Evolutionary conservation across 2,888 invertebrate genomes (phyloP), one percentile per base, ranked within the genome.

Genomic region (Leucophora obtusa): DNA sequence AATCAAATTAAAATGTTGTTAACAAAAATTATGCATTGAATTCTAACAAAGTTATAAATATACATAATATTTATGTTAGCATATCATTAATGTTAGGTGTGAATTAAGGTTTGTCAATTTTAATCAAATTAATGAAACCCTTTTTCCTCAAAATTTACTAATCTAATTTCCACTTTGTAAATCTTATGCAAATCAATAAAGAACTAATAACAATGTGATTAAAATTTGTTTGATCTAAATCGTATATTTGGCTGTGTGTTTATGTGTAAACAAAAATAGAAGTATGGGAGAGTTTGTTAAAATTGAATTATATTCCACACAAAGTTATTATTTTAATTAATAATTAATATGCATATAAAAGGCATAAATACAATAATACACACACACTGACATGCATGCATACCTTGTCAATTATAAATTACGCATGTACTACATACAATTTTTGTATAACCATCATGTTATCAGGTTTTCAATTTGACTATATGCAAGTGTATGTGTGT

Each of bases 291-390:
- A 56, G 38, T 68, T 47, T 72, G 47, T 47, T 72, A 69, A 77
- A 73, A 81, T 74, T 77, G 24, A 81, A 77, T 81, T 81, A 81
- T 65, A 60, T 77, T 66, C 81, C 66, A 47, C 70, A 62, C 66
- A 81, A 66, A 60, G 33, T 58, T 73, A 73, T 81, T 81, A 70
- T 77, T 77, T 73, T 81, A 77, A 81, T 81, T 81, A 81, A 77
- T 81, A 81, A 81, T 74, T 81, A 81, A 77, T 70, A 74, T 70
- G 35, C 74, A 51, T 62, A 74, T 62, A 58, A 72, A 63, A 69
- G 63, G 66, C 56, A 53, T 47, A 77, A 43, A 33, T 43, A 66
- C 17, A 66, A 66, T 66, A 38, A 24, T 1, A 17, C 17, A 15
- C 17, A 50, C 43, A 72, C 18, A 18, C 33, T 0, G n/a, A n/a